Evolutionary conservation across 2,888 invertebrate species (phyloP).

Genomic region (Noctua fimbriata): DNA sequence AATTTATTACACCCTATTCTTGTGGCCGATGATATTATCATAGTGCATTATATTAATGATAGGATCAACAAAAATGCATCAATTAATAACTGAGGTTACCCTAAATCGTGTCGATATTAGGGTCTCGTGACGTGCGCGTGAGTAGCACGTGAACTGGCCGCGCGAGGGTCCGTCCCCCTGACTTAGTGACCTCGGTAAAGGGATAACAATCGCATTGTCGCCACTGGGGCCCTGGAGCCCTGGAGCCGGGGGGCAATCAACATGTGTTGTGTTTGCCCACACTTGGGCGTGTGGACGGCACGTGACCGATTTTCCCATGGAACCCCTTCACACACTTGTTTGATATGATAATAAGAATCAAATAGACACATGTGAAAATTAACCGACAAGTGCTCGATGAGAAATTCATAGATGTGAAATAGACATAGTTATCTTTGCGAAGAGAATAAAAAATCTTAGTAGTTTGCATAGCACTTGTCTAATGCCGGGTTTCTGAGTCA

Average conservation of each 20-base stretch:
- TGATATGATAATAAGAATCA: slow-evolving; percentile 60
- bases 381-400: slow-evolving; percentile 50
- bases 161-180: slow-evolving; percentile 73
- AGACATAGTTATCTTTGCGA: slow-evolving; percentile 4
- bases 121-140: slow-evolving; percentile 79
- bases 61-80: slow-evolving; percentile 28
- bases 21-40: slow-evolving; percentile 16
- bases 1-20: slow-evolving; percentile 37
- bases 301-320: slow-evolving; percentile 82
- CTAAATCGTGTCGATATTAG: slow-evolving; percentile 66
- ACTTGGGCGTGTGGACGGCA: slow-evolving; percentile 83
- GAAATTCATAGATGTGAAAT: slow-evolving; percentile 25
- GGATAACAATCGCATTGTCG: slow-evolving; percentile 86
- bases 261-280: slow-evolving; percentile 81
- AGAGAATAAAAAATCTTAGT: background rate
- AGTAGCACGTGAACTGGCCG: slow-evolving; percentile 71
- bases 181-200: slow-evolving; percentile 84
- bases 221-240: slow-evolving; percentile 67
- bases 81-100: slow-evolving; percentile 52
- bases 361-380: slow-evolving; percentile 54
- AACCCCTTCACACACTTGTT: slow-evolving; percentile 72
- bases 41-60: slow-evolving; percentile 15
- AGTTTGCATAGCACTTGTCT: background rate
- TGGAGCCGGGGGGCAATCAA: slow-evolving; percentile 77
- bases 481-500: too few species aligned